These are phyloP conservation scores for Pongo abelii DNA, from an alignment of 2,113 vertebrate species.

Conservation along the genomic window DNA sequence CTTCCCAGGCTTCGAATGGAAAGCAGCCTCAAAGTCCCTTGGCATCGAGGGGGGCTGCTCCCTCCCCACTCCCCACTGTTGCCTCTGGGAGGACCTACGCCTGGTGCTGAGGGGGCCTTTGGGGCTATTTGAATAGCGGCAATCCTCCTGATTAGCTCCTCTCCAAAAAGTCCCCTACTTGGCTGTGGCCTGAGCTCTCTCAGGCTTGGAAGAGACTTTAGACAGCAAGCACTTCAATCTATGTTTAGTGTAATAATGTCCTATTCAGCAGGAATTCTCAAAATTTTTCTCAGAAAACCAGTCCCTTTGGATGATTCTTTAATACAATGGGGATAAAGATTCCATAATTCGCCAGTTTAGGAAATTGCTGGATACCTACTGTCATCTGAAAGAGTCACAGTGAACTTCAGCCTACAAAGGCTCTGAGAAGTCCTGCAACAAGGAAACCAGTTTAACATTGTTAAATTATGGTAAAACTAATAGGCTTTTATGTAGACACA, in stretches of 20 bases:
- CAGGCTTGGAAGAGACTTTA: background rate
- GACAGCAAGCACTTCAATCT: background rate
- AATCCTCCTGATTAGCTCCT: too few relatives aligned
- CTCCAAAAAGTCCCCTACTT: background rate
- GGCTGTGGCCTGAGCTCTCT: background rate
- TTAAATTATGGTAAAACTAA: background rate
- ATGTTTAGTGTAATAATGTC: background rate
- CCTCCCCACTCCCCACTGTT: too few relatives aligned
- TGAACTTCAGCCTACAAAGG: background rate
- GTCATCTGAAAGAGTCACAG: background rate
- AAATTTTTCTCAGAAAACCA: background rate
- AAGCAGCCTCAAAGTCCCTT: background rate
- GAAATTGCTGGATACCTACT: background rate
- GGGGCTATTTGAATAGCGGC: background rate
- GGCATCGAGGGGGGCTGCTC: accelerated
- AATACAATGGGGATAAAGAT: background rate
- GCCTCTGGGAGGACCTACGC: accelerated
- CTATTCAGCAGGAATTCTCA: background rate
- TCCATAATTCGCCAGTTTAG: background rate
- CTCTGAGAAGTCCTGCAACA: background rate
- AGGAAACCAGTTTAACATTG: background rate
- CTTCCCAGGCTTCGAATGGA: background rate
- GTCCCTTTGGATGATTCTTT: background rate
- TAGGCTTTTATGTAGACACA: background rate
- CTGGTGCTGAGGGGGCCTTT: background rate